Percentiles rank a stretch among this genome's conserved stretches.
Conservation (phyloP, 2,797 vertebrate species). For the Oryzias dopingdopingensis region DNA sequence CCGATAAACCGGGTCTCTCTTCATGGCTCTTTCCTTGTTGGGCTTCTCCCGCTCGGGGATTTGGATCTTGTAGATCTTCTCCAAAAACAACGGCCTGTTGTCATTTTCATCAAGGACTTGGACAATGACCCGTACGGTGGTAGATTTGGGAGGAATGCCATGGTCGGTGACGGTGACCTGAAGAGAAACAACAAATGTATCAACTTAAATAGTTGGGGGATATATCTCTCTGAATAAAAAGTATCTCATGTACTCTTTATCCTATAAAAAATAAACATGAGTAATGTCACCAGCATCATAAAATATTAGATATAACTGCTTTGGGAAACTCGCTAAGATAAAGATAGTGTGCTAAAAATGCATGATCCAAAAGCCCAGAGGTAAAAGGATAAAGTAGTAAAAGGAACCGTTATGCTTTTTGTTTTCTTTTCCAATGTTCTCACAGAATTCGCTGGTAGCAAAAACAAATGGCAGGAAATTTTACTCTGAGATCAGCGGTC, state of each 20-base stretch:
- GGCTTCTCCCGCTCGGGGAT: slow-evolving; percentile 88
- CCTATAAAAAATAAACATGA: not conserved
- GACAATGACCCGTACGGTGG: slow-evolving; percentile 88
- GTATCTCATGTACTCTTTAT: slow-evolving; percentile 3
- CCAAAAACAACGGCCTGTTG: slow-evolving; percentile 91
- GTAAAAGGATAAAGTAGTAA: slow-evolving; percentile 31
- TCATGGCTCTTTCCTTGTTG: slow-evolving; percentile 80
- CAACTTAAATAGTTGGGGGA: not conserved
- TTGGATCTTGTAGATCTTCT: slow-evolving; percentile 96
- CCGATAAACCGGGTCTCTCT: slow-evolving; percentile 89
- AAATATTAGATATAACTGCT: slow-evolving; percentile 9
- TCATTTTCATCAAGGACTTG: slow-evolving; percentile 96
- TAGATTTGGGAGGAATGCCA: slow-evolving; percentile 84
- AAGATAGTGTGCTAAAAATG: slow-evolving; percentile 26
- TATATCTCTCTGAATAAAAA: slow-evolving; percentile 1
- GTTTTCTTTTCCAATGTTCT: slow-evolving; percentile 20
- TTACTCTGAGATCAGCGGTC: too few relatives aligned
- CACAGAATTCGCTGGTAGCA: slow-evolving; percentile 6
- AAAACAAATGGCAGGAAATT: too few relatives aligned
- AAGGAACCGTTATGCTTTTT: slow-evolving; percentile 1
- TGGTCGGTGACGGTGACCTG: slow-evolving; percentile 92
- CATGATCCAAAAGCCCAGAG: slow-evolving; percentile 29
- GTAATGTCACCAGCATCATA: slow-evolving; percentile 6
- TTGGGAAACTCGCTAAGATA: slow-evolving; percentile 27
- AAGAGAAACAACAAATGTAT: not conserved